These are phyloP conservation scores for Origma solitaria DNA, from an alignment of 2,113 vertebrate genomes.

Conservation along the genomic window DNA sequence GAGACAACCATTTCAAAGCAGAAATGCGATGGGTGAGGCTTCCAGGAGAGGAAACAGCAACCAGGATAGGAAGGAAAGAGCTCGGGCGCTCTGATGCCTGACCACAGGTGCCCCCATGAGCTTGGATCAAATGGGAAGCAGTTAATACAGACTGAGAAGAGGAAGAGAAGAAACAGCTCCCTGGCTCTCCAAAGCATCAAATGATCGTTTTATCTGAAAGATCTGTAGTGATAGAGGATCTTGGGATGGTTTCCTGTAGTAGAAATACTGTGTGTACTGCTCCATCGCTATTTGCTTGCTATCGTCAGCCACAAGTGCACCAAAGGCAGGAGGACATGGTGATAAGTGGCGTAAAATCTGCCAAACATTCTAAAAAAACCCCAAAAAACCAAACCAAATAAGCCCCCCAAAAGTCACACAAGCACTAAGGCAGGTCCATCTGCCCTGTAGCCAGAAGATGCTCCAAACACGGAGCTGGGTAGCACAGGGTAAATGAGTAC, in stretches of 20 bases:
- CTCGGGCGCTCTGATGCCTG: fast-evolving
- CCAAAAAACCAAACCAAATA: background rate
- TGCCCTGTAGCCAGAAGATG: background rate
- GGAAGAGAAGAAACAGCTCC: background rate
- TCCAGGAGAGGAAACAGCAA: background rate
- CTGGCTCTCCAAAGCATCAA: background rate
- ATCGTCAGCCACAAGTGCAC: background rate
- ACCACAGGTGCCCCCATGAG: background rate
- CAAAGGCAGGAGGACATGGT: background rate
- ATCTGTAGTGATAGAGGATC: background rate
- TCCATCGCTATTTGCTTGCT: background rate
- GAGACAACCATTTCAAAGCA: background rate
- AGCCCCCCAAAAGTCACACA: background rate
- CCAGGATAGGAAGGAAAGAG: background rate
- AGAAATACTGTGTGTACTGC: background rate
- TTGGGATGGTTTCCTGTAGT: background rate
- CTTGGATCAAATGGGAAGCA: background rate
- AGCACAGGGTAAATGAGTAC: background rate
- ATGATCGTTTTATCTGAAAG: background rate
- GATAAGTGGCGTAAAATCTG: background rate
- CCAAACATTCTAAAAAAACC: background rate
- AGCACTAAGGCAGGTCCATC: background rate
- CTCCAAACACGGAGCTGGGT: background rate
- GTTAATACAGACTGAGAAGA: background rate
- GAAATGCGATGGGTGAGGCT: background rate